A percentile compares a stretch with the other conserved stretches of the same genome.
Conservation (phyloP, 2,888 invertebrate species). For the Molorchus minor region DNA sequence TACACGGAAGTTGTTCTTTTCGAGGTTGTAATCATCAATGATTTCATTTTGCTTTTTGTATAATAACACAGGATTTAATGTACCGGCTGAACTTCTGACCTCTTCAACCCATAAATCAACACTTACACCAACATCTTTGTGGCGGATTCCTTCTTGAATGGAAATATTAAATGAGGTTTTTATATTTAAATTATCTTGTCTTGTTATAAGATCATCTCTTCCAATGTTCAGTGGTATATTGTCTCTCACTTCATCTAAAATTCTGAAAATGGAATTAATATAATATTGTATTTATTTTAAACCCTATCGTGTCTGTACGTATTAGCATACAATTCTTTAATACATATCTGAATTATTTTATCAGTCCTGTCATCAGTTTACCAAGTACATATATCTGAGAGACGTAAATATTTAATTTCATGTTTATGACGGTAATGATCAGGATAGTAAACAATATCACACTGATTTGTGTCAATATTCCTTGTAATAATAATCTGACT, state of each 20-base stretch:
- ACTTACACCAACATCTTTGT: not conserved
- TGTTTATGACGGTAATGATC: slow-evolving; percentile 4
- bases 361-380: not conserved
- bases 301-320: no score
- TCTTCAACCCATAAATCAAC: not conserved
- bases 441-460: not conserved
- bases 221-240: not conserved
- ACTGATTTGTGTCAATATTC: not conserved
- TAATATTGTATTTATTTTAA: not conserved
- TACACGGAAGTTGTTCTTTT: not conserved
- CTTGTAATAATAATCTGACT: slow-evolving; percentile 5
- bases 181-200: not conserved
- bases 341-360: not conserved
- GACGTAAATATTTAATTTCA: slow-evolving; percentile 9
- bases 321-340: not conserved
- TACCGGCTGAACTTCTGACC: not conserved
- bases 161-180: not conserved
- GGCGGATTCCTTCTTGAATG: not conserved
- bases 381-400: not conserved
- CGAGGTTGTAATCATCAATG: not conserved
- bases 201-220: slow-evolving; percentile 4
- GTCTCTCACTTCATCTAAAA: not conserved
- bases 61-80: not conserved
- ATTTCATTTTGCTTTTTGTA: not conserved
- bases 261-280: slow-evolving; percentile 1